phyloP scores from a whole-genome alignment of 2,113 vertebrate species.

The Chamaea fasciata region DNA sequence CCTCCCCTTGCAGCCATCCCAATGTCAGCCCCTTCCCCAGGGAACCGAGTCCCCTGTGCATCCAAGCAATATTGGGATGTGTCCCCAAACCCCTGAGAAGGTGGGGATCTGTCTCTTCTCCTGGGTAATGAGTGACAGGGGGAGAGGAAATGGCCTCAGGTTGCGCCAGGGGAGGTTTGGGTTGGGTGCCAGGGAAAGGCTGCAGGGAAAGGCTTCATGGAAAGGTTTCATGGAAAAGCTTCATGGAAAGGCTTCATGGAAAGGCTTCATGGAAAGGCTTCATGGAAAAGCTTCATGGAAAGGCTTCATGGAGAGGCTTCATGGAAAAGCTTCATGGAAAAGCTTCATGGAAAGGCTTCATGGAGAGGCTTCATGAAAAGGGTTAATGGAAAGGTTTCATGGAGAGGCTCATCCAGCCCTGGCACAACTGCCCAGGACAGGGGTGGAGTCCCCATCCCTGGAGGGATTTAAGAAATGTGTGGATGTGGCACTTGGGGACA shows the following conservation, averaged over 20 bases:
- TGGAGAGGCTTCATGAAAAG: background rate
- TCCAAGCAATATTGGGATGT: fast-evolving
- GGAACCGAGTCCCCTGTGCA: fast-evolving
- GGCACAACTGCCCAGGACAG: background rate
- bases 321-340: too few relatives aligned
- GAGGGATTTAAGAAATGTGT: background rate
- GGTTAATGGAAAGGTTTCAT: too few relatives aligned
- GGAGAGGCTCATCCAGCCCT: background rate
- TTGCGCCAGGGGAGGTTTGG: background rate
- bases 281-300: too few relatives aligned
- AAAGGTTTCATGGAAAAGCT: too few relatives aligned
- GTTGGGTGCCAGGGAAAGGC: background rate
- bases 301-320: too few relatives aligned
- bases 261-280: background rate
- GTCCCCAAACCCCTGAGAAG: background rate
- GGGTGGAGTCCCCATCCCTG: background rate
- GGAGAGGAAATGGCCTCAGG: background rate
- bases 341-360: too few relatives aligned
- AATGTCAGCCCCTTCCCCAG: background rate
- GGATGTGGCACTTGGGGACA: background rate
- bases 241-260: too few relatives aligned
- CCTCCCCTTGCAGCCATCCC: background rate
- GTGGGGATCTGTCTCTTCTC: background rate
- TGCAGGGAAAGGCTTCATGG: background rate
- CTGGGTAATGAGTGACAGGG: background rate